Evolutionary conservation across 2,797 vertebrate genomes (phyloP), one percentile per base, ranked within the genome.

Genomic region (Scolopax rusticola): DNA sequence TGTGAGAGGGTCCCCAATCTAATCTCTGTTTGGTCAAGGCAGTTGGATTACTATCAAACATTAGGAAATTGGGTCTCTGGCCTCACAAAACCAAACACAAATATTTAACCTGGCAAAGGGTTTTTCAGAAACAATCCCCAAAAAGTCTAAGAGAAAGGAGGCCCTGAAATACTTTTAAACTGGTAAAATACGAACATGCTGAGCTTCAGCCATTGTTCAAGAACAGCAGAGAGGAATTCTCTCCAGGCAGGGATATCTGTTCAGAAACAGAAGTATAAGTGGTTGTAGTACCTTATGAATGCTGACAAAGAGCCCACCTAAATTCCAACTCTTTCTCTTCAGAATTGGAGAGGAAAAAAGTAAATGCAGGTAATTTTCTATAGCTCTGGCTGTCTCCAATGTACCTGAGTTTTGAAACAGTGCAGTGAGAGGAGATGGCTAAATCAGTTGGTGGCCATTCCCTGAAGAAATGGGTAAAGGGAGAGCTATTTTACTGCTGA

Each of bases 61-160:
- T 80, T 68, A 71, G 64, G 17, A 94, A 91, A 36, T 45, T 53
- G 21, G 12, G 51, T 86, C 54, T 88, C 67, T 56, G 47, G 77
- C 68, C 48, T 87, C 71, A n/a, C 64, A 75, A 94, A 96, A 70
- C n/a, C 59, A 94, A 97, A 95, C 51, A 84, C 20, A 96, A 97
- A 94, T 93, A 41, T 96, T 97, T 97, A 83, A 87, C 33, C 93
- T 96, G 93, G 95, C 94, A 92, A 68, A 84, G 45, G 63, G 51
- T 74, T 84, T 94, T 85, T 84, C 65, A 74, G 40, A 64, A 69
- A 90, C 30, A 84, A 48, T 33, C 32, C 16, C 60, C 43, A 9
- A 45, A 83, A 92, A 73, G 30, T 33, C 30, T 80, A 64, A 70
- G 40, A 70, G 78, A 94, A 92, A 85, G 27, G 57, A 81, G 32